phyloP scores from a whole-genome alignment of 2,113 vertebrate species.

The Chelonoidis abingdonii region DNA sequence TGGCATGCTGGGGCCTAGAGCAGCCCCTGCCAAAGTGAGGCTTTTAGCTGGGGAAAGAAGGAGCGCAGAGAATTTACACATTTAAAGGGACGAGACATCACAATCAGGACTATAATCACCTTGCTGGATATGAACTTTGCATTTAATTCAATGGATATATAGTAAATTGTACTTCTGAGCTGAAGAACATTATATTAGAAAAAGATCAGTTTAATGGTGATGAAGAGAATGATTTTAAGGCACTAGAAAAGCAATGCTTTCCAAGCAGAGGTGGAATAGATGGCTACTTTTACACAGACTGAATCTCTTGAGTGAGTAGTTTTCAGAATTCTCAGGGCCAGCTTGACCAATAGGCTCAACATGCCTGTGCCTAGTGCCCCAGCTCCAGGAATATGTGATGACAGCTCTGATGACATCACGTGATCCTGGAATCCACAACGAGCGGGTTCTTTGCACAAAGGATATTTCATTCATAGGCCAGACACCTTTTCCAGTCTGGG shows the following conservation, averaged over 20 bases:
- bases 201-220: not conserved
- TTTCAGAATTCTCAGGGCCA: not conserved
- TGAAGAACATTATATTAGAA: not conserved
- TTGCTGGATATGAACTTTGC: not conserved
- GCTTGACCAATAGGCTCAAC: not conserved
- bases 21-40: too few species aligned
- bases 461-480: too few species aligned
- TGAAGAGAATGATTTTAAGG: not conserved
- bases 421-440: too few species aligned
- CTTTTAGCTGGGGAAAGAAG: too few species aligned
- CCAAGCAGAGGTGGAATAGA: fast-evolving
- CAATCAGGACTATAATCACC: not conserved
- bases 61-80: too few species aligned
- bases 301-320: not conserved
- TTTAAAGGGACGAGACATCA: too few species aligned
- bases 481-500: too few species aligned
- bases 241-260: not conserved
- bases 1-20: too few species aligned
- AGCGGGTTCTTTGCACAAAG: too few species aligned
- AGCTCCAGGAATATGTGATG: too few species aligned
- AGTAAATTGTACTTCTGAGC: not conserved
- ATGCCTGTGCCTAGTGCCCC: too few species aligned
- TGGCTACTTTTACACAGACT: not conserved
- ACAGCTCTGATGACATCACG: too few species aligned
- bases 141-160: conserved; percentile 29